Evolutionary conservation across 2,888 invertebrate genomes (phyloP).

Genomic region (Nemapogon koenigi): DNA sequence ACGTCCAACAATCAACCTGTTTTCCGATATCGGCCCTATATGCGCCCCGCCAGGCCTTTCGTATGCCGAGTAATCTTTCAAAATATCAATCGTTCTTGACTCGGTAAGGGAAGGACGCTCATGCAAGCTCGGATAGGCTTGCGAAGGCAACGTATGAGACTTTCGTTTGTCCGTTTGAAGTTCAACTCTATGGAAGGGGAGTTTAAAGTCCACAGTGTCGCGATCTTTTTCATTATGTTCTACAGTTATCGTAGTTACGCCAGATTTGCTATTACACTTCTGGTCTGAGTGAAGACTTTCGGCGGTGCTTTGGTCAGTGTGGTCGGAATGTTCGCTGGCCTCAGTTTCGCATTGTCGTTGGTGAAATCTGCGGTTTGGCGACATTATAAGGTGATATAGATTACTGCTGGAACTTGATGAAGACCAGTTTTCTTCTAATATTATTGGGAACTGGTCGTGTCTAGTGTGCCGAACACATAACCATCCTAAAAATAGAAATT

Average conservation of each 20-base stretch:
- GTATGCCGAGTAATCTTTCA: slow-evolving; percentile 41
- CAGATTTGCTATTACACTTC: slow-evolving; percentile 22
- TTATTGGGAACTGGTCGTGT: slow-evolving; percentile 78
- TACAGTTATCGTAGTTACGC: slow-evolving; percentile 18
- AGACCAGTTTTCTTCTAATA: slow-evolving; percentile 70
- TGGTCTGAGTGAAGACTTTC: slow-evolving; percentile 47
- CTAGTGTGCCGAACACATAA: slow-evolving; percentile 78
- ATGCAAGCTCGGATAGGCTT: slow-evolving; percentile 58
- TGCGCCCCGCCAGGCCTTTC: slow-evolving; percentile 32
- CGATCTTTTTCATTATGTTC: slow-evolving; percentile 26
- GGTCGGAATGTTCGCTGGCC: slow-evolving; percentile 52
- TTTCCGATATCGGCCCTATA: slow-evolving; percentile 17
- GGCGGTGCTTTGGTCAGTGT: slow-evolving; percentile 49
- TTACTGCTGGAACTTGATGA: slow-evolving; percentile 41
- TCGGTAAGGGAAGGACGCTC: slow-evolving; percentile 72
- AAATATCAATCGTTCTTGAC: slow-evolving; percentile 71
- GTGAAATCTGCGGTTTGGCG: slow-evolving; percentile 34
- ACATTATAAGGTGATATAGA: slow-evolving; percentile 30
- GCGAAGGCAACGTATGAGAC: slow-evolving; percentile 65
- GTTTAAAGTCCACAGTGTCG: slow-evolving; percentile 38
- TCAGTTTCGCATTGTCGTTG: slow-evolving; percentile 38
- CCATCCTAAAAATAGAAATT: slow-evolving; percentile 66
- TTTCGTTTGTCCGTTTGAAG: slow-evolving; percentile 36
- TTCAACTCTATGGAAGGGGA: slow-evolving; percentile 3
- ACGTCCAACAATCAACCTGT: slow-evolving; percentile 33